Conservation (phyloP, 2,113 vertebrate species). For the Cichladusa arquata region DNA sequence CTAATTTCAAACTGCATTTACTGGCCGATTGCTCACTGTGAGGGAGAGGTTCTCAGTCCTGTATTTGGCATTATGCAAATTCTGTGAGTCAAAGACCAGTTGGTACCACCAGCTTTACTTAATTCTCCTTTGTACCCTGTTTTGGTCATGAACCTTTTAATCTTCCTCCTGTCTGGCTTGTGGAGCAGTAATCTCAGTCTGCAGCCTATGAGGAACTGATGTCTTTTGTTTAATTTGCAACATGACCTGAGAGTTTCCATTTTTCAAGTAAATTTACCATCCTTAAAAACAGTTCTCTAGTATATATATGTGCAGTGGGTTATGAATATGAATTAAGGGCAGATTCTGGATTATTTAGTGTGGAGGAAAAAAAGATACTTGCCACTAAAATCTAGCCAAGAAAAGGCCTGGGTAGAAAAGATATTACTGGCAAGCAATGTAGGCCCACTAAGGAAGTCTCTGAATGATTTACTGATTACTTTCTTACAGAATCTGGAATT, state of each 20-base stretch:
- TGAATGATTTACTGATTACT: neutral
- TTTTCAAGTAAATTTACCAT: neutral
- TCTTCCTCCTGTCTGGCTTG: neutral
- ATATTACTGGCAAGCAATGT: neutral
- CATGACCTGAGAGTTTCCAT: neutral
- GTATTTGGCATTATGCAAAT: neutral
- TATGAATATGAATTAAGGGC: neutral
- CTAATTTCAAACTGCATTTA: neutral
- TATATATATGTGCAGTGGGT: neutral
- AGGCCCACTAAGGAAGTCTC: neutral
- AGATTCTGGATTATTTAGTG: neutral
- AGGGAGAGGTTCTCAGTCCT: neutral
- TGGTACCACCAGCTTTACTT: neutral
- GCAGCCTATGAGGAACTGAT: fast-evolving
- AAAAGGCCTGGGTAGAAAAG: neutral
- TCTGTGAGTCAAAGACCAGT: neutral
- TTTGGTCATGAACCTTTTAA: neutral
- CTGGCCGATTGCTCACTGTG: neutral
- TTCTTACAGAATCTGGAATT: neutral
- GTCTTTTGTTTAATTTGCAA: neutral
- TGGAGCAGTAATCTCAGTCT: neutral
- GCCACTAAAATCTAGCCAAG: neutral
- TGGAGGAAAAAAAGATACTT: neutral
- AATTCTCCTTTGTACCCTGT: neutral
- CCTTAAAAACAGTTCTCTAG: neutral